Conservation (phyloP, 2,888 invertebrate genomes). For the Ischnus inquisitorius region DNA sequence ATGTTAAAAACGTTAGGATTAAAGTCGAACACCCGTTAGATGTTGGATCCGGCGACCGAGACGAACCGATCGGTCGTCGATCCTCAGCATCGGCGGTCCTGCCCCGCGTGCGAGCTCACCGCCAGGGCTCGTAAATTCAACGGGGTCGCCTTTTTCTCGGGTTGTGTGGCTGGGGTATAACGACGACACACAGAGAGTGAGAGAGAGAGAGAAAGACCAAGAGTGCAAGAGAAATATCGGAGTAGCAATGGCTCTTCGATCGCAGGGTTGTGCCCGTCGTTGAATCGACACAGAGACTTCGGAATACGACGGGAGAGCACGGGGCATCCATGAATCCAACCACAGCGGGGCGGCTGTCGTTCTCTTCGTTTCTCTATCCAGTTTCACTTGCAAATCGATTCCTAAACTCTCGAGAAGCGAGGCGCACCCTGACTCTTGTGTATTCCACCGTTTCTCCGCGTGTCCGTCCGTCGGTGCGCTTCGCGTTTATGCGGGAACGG, state of each 20-base stretch:
- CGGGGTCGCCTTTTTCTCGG: conserved; percentile 71
- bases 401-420: conserved; percentile 77
- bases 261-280: conserved; percentile 49
- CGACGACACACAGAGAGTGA: conserved; percentile 49
- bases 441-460: conserved; percentile 45
- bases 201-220: conserved; percentile 3
- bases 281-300: conserved; percentile 38
- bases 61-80: conserved; percentile 77
- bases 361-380: conserved; percentile 73
- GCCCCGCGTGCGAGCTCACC: conserved; percentile 51
- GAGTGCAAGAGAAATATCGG: too few relatives aligned
- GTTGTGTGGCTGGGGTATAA: conserved; percentile 54
- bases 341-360: conserved; percentile 52
- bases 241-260: conserved; percentile 21
- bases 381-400: conserved; percentile 83
- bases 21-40: conserved; percentile 76
- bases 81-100: conserved; percentile 70
- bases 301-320: conserved; percentile 52
- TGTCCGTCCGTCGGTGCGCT: conserved; percentile 28
- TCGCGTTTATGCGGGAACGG: conserved; percentile 67
- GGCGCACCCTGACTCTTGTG: conserved; percentile 50
- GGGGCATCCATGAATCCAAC: conserved; percentile 48
- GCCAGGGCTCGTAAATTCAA: conserved; percentile 80
- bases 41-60: conserved; percentile 67
- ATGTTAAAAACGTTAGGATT: conserved; percentile 34